Evolutionary conservation across 1,140 invertebrate genomes (phyloP), one percentile per base, ranked within the genome.

Genomic region (Melitaea cinxia): DNA sequence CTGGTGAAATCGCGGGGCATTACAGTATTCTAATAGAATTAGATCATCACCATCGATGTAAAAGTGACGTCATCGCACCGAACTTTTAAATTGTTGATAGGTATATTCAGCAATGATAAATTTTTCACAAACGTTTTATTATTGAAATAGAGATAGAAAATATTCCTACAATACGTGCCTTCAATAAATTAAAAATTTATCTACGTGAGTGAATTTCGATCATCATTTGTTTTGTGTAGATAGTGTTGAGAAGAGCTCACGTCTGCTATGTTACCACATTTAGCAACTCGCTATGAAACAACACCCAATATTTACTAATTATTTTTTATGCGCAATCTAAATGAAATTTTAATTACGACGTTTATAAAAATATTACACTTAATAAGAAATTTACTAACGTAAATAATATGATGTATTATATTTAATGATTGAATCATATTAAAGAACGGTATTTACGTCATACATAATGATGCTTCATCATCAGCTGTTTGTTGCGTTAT

Each of bases 191-290:
- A 23, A 33, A 28, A 39, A 14, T 12, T 6, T 33, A 64, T 39
- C 56, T 62, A 71, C 69, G 69, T 72, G 69, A 72, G 50, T 67
- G 28, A 50, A 57, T 54, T 35, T 52, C 14, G 42, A 60, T 64
- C 15, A 68, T 68, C 58, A 15, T 9, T 50, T 14, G 50, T 60
- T 66, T 66, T 50, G 64, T 59, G 24, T 66, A 55, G 58, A 50
- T 42, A 14, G 7, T 57, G 45, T 28, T 47, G 23, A 60, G 57
- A 24, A 63, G 42, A 33, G 30, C 69, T 61, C 65, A 56, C 53
- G 12, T 33, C 56, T 15, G 19, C 7, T 1, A 12, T 21, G 21
- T 47, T 58, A 47, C 19, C 24, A 28, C 28, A 15, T 35, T 49
- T 58, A 47, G 30, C 21, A 12, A 21, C 12, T 42, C 5, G 12